Base-by-base conservation (phyloP, 2,888 invertebrate genomes). In the Stenodema calcarata region DNA sequence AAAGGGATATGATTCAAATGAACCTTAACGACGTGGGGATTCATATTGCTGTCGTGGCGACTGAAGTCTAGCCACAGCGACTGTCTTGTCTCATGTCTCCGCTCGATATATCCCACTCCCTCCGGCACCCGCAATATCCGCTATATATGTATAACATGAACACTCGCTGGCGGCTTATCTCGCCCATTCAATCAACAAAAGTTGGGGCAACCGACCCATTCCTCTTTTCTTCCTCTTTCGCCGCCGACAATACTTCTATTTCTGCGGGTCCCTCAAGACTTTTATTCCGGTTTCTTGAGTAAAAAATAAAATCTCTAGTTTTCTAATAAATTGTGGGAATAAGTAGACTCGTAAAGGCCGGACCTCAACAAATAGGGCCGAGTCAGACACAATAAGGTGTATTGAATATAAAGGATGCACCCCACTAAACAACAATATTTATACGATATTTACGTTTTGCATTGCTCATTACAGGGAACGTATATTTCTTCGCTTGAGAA, bases 1-100 rank as follows among this genome's bases (percentile, higher is more conserved):
- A 84, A 75, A 73, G 12, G 86, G 86, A 86, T 86, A 86, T 86
- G 86, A 86, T 86, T 86, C 86, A 86, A 86, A 86, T 86, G 86
- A 86, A 86, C 79, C 86, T 79, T 86, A 79, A 86, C 86, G 86
- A 86, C 86, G 44, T 62, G 86, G 69, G 79, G 78, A 69, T 79
- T 86, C 86, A 86, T 86, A 86, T 79, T 86, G 86, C 86, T 69
- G 35, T 70, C 79, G 42, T 79, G 79, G 86, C 86, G 79, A 86
- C 86, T 79, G 35, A 18, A 76, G 85, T 85, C 85, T 85, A 30
- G 85, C 75, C 76, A 54, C 69, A 82, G 28, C 62, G 62, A 27
- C 28, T 73, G 70, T 41, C 78, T 78, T 78, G 83, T 80, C 80
- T 80, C 73, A 41, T 41, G 41, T 41, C 73, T 41, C 35, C 50